Evolutionary conservation across 2,797 vertebrate genomes (phyloP), one percentile per base, ranked within the genome.

Genomic region (Urosaurus nigricauda): DNA sequence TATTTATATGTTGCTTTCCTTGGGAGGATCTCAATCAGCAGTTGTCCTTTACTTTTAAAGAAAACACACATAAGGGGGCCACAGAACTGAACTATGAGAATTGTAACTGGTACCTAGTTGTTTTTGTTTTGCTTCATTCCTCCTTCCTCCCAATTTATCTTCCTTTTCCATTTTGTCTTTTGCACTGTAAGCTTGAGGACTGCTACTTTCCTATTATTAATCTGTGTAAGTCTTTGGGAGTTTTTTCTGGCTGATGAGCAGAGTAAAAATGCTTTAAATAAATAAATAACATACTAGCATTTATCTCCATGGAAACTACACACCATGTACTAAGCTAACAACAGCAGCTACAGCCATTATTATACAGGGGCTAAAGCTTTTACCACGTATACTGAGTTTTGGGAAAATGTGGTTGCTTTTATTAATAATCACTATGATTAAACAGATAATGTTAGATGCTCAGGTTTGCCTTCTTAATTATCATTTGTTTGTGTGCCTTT

Each of bases 291-390:
- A 40, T 29, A 40, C 53, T 56, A 26, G 35, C 56, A 83, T 77
- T 83, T 88, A 83, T 88, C 79, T 65, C 79, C 71, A 83, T 83
- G 87, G 79, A 56, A 82, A 87, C 79, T 26, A 60, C 43, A 65
- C 37, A 40, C 37, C 14, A 84, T 37, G 29, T 74, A 29, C 26
- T 75, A 83, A 65, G 73, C 26, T 77, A 88, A 68, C 74, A 83
- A 83, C 71, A 83, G 70, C 87, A 75, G 71, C n/a, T 75, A 37
- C 6, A 65, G 80, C 13, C n/a, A 83, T 83, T 77, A 40, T 75
- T 77, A 40, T 75, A 40, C 12, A 73, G 86, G 56, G 58, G 56
- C 65, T 83, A 51, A 47, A 83, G 43, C 51, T 88, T 43, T 87
- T 75, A 40, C 43, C 80, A 65, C 77, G 63, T 75, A 43, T 83